Base-by-base conservation (phyloP, 2,797 vertebrate species). In the Dipus sagitta region DNA sequence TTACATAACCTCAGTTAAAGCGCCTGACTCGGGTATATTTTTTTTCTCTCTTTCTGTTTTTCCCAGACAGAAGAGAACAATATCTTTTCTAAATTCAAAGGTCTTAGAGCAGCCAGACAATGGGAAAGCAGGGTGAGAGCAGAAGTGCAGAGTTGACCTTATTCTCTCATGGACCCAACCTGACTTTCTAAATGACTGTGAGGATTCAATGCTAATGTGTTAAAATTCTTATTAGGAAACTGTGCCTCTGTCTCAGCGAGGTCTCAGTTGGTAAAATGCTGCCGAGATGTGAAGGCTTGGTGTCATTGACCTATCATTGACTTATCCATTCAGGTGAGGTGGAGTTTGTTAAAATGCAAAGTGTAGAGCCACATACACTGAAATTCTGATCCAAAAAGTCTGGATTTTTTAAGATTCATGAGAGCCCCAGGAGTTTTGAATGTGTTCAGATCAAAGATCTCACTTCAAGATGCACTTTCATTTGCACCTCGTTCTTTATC, bases 41-140 rank as follows among this genome's bases (percentile, higher is more conserved):
- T 97, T 96, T 32, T 86, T 97, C 62, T 93, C 97, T 93, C 96
- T 32, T 84, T 97, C 54, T 62, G 96, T 96, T 93, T 96, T 96
- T 92, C 95, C 94, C 91, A 91, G 47, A 68, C 60, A 92, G 4
- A 28, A 96, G 65, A 80, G 75, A 93, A 10, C 72, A 98, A 97
- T 68, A 75, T 12, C 93, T 97, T 92, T 42, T 24, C 86, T 85
- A 91, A 80, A 86, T 76, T 93, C 34, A 95, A 95, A 96, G 81
- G 76, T 75, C 82, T 94, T 82, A 58, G 96, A 95, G 75, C 64
- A 92, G n/a, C 1, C 64, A 77, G 47, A 90, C 68, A 81, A 93
- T 38, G 80, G 42, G 30, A 93, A 96, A 64, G 14, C 34, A 68
- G 82, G 67, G 83, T 82, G 93, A 91, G 64, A 70, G 32, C 79